Conservation (phyloP, 2,113 vertebrate species). For the Monopterus albus region DNA sequence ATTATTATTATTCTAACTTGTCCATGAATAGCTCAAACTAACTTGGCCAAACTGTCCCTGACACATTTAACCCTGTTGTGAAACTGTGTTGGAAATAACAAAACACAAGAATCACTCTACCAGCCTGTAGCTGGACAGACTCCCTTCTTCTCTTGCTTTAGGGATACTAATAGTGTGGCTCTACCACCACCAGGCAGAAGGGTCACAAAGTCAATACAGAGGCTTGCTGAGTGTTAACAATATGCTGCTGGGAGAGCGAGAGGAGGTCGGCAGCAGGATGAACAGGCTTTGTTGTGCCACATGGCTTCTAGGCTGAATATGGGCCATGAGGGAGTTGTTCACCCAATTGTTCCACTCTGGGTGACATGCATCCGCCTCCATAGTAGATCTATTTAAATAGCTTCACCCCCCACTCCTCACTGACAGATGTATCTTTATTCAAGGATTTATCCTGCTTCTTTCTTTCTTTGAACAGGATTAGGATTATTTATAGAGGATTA, state of each 20-base stretch:
- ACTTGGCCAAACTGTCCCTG: neutral
- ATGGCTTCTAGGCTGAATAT: conserved; percentile 85
- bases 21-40: neutral
- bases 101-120: conserved; percentile 68
- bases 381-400: conserved; percentile 87
- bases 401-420: conserved; percentile 76
- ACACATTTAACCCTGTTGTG: neutral
- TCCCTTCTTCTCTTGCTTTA: conserved; percentile 31
- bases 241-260: conserved; percentile 71
- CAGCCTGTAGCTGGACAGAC: conserved; percentile 75
- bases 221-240: conserved; percentile 89
- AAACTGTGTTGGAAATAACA: neutral
- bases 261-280: conserved; percentile 44
- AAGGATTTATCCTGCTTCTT: conserved; percentile 71
- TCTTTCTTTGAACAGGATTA: conserved; percentile 77
- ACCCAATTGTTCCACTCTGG: conserved; percentile 84
- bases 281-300: conserved; percentile 87
- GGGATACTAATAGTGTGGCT: conserved; percentile 86
- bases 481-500: conserved; percentile 73
- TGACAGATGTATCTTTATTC: conserved; percentile 88
- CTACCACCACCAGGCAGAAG: conserved; percentile 80
- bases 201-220: conserved; percentile 84
- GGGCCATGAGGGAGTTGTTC: conserved; percentile 87
- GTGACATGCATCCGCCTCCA: conserved; percentile 79
- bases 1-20: too few relatives aligned